phyloP scores from a whole-genome alignment of 2,888 invertebrate genomes.

The Melikaiella ostensackeni region DNA sequence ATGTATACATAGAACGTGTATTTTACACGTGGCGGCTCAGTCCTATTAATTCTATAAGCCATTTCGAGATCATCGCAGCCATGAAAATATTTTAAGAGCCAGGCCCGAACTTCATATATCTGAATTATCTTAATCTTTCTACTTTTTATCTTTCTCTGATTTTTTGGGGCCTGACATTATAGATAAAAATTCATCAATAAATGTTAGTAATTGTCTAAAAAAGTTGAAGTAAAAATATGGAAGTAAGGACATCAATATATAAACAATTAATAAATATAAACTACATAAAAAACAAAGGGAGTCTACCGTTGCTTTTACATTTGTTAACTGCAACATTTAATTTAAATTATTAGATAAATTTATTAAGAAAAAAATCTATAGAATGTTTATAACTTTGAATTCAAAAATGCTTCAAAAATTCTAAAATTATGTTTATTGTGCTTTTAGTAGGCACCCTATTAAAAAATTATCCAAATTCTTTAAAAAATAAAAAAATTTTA shows the following conservation, averaged over 20 bases:
- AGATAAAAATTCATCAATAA: neutral
- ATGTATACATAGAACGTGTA: constrained; percentile 20
- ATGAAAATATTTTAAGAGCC: neutral
- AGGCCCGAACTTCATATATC: neutral
- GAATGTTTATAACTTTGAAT: too few relatives aligned
- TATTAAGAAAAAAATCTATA: too few relatives aligned
- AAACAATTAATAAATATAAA: neutral
- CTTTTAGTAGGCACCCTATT: neutral
- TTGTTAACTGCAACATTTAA: too few relatives aligned
- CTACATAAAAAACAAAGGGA: neutral
- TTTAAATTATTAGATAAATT: too few relatives aligned
- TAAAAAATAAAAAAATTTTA: neutral
- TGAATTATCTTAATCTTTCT: neutral
- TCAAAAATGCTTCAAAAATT: too few relatives aligned
- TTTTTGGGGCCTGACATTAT: neutral
- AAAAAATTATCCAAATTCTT: neutral
- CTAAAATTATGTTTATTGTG: neutral
- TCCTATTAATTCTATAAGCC: constrained; percentile 14
- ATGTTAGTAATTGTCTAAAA: neutral
- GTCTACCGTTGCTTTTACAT: neutral
- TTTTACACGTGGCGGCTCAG: neutral
- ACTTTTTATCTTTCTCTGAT: neutral
- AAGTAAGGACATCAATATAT: neutral
- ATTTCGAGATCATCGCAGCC: constrained; percentile 18
- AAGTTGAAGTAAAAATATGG: neutral